Evolutionary conservation across 2,113 vertebrate genomes (phyloP).

Genomic region (Myodes glareolus): DNA sequence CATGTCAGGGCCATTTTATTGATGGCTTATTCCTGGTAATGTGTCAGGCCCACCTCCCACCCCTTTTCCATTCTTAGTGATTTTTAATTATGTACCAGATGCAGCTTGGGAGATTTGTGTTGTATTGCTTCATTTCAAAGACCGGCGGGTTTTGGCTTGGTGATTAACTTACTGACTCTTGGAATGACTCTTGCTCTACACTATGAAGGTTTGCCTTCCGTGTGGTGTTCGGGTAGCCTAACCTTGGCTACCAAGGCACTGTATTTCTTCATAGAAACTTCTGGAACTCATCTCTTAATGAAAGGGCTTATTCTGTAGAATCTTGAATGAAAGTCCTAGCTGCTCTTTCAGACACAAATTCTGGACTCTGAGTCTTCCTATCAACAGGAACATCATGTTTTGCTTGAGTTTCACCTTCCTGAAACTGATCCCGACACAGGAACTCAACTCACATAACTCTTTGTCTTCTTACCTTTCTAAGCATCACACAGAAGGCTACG

Average conservation of each 20-base stretch:
- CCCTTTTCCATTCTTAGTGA: neutral
- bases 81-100: neutral
- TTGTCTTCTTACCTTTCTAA: neutral
- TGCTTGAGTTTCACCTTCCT: neutral
- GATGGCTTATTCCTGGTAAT: neutral
- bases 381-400: neutral
- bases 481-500: neutral
- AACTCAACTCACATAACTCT: neutral
- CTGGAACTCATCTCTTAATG: neutral
- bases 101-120: neutral
- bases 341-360: neutral
- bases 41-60: neutral
- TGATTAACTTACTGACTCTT: neutral
- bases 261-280: neutral
- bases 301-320: neutral
- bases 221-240: neutral
- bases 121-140: neutral
- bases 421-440: neutral
- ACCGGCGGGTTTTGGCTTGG: neutral
- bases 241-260: neutral
- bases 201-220: neutral
- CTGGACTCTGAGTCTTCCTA: neutral
- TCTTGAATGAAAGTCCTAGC: neutral
- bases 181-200: neutral
- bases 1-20: slow-evolving; percentile 10